Conservation (phyloP, 2,888 invertebrate genomes). For the Drosophila hamatofila region DNA sequence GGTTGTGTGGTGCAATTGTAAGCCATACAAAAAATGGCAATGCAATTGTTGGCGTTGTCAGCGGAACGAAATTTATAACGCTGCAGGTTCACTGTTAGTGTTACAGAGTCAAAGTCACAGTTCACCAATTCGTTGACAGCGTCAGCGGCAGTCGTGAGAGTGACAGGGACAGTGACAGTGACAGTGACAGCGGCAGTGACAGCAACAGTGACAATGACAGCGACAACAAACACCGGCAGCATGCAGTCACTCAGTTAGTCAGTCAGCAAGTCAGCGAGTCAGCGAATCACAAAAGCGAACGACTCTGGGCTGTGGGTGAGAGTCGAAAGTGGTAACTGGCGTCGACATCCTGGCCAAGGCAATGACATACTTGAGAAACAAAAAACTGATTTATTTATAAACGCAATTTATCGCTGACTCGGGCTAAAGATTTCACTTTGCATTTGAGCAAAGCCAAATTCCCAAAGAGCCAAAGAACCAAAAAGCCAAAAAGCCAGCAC, state of each 20-base stretch:
- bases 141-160: conserved; percentile 15
- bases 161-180: conserved; percentile 16
- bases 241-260: conserved; percentile 42
- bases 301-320: conserved; percentile 15
- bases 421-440: conserved; percentile 54
- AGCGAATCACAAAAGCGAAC: conserved; percentile 3
- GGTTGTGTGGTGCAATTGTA: background rate
- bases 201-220: conserved; percentile 11
- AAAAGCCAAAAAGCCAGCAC: conserved; percentile 15
- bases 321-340: conserved; percentile 39
- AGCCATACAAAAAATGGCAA: background rate
- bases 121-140: conserved; percentile 42
- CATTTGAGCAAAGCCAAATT: conserved; percentile 50
- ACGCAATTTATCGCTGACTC: conserved; percentile 67
- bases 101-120: conserved; percentile 32
- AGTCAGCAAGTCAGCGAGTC: conserved; percentile 27
- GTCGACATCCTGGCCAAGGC: conserved; percentile 53
- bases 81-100: conserved; percentile 34
- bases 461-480: conserved; percentile 22
- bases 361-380: conserved; percentile 42
- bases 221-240: conserved; percentile 36
- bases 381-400: conserved; percentile 75
- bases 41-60: conserved; percentile 41
- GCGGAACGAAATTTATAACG: conserved; percentile 45
- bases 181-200: conserved; percentile 13